These are phyloP conservation scores for Florisuga fusca DNA, from an alignment of 2,797 vertebrate species.

Conservation along the genomic window DNA sequence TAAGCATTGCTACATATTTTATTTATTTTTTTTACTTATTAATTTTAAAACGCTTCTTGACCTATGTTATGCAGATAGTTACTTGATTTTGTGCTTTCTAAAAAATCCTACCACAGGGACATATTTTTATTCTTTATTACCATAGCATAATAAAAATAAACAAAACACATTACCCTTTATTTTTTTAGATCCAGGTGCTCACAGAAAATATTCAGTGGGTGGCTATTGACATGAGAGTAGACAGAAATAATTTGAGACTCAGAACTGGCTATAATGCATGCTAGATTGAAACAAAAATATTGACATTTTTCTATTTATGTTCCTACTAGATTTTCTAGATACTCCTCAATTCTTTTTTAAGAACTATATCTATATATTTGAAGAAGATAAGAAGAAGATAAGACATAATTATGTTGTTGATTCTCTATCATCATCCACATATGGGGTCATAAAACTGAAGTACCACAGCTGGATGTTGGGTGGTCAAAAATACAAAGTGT, in stretches of 20 bases:
- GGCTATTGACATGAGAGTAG: neutral
- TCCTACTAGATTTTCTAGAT: neutral
- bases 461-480: neutral
- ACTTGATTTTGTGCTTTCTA: neutral
- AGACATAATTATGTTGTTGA: neutral
- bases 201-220: neutral
- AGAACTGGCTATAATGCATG: neutral
- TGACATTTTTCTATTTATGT: neutral
- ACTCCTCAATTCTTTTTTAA: neutral
- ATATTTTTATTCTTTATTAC: neutral
- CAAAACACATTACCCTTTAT: neutral
- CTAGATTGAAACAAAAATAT: neutral
- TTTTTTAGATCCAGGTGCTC: neutral
- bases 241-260: neutral
- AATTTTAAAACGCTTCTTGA: neutral
- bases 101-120: neutral
- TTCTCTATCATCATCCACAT: neutral
- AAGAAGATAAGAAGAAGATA: too few relatives aligned
- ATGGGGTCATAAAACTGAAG: neutral
- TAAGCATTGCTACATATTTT: neutral
- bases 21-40: neutral
- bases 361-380: neutral
- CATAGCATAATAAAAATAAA: rapidly evolving
- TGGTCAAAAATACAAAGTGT: neutral
- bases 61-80: neutral